Base-by-base conservation (phyloP, 1,140 invertebrate species). In the Oncopodura yosiiana region DNA sequence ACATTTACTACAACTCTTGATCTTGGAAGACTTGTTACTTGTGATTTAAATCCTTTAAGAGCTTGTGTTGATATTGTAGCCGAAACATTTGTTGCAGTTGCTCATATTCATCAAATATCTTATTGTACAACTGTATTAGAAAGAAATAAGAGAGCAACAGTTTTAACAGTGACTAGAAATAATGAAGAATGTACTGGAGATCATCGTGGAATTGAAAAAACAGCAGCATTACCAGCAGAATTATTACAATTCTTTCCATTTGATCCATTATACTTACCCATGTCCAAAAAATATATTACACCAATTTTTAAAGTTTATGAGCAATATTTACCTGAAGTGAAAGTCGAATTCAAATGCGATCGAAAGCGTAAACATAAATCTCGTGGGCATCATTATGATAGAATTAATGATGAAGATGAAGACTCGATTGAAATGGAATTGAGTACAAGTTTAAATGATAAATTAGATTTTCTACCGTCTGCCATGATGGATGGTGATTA, bases 101-200 rank as follows among this genome's bases (percentile, higher is more conserved):
- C 87, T 1, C 77, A 85, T 61, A 80, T 79, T n/a, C 85, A 93
- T 69, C 91, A 94, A 68, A 73, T 95, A 39, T 88, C 86, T 3
- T 94, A 94, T 71, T 95, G 91, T 71, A 84, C 91, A 69, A 78
- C 88, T 1, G 77, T 94, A 39, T 84, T 95, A 32, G 87, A 94
- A 65, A 79, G 82, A 56, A 95, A 95, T 72, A 73, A 78, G 2
- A 73, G 86, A 34, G 78, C 75, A 16, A 76, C 76, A 23, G 66
- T 90, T 37, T 78, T 80, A 2, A 73, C 67, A 16, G 46, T 62
- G 21, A 30, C 41, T 49, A 18, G 23, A 21, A 37, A 50, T 34
- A 37, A 23, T 29, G 21, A 57, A 41, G 38, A 56, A 16, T 51
- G 58, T 19, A 19, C 30, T 9, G 34, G 68, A 21, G 68, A 75